Percentiles rank a stretch among this genome's conserved stretches.
phyloP scores from a whole-genome alignment of 2,888 invertebrate genomes.

The Oscheius sp. region DNA sequence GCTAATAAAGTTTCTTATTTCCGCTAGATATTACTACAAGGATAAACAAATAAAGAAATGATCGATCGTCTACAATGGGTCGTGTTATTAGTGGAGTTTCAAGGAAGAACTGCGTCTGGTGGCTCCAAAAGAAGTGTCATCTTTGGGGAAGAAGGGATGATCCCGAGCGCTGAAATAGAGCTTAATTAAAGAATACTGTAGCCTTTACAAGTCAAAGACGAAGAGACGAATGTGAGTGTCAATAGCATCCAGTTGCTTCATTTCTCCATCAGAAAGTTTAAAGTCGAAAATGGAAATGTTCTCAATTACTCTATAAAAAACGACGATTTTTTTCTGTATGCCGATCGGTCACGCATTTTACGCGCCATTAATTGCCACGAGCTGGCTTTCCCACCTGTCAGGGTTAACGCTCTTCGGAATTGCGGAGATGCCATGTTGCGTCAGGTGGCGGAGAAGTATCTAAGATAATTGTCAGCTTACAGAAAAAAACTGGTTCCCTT shows the following conservation, averaged over 20 bases:
- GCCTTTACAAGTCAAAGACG: constrained; percentile 50
- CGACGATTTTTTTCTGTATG: not conserved
- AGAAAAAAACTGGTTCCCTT: not conserved
- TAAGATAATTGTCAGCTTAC: constrained; percentile 18
- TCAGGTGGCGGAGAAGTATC: constrained; percentile 58
- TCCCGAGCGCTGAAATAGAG: constrained; percentile 37
- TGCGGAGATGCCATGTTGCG: constrained; percentile 58
- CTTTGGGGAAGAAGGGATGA: constrained; percentile 52
- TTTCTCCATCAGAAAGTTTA: constrained; percentile 54
- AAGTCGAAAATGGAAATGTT: constrained; percentile 64
- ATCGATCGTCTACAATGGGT: no score
- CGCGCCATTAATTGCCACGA: constrained; percentile 26
- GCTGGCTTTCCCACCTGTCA: constrained; percentile 39
- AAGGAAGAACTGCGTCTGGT: not conserved
- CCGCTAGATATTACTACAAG: not conserved
- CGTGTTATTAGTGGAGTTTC: no score
- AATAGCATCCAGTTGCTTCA: constrained; percentile 48
- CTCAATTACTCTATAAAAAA: constrained; percentile 49
- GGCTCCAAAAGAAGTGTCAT: constrained; percentile 26
- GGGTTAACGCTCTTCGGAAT: constrained; percentile 60
- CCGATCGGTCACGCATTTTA: constrained; percentile 15
- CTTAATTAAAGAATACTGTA: not conserved
- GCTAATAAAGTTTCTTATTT: not conserved
- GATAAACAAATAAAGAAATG: not conserved
- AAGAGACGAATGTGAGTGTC: constrained; percentile 49